These are phyloP conservation scores for Sebastes cheni DNA, from an alignment of 2,797 vertebrate species.

Conservation along the genomic window DNA sequence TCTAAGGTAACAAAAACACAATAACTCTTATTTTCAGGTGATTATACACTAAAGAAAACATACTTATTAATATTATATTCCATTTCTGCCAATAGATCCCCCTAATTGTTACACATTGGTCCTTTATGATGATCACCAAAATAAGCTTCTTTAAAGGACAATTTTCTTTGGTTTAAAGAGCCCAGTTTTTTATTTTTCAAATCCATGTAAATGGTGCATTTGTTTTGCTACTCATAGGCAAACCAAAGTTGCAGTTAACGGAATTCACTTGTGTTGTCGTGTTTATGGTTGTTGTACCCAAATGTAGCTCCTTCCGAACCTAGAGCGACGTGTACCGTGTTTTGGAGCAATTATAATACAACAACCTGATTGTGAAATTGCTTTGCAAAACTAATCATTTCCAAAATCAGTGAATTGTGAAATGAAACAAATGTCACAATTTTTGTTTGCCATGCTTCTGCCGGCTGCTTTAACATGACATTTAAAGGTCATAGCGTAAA, in stretches of 20 bases:
- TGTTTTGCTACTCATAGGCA: neutral
- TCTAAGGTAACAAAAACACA: no score
- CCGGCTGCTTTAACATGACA: neutral
- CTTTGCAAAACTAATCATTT: constrained; percentile 3
- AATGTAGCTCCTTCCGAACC: neutral
- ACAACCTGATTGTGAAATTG: neutral
- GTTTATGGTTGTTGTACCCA: neutral
- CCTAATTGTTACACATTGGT: no score
- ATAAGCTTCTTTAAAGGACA: no score
- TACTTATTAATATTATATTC: no score
- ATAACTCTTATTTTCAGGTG: no score
- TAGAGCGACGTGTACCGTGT: neutral
- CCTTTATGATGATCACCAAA: no score
- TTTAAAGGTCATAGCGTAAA: neutral
- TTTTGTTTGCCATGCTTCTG: neutral
- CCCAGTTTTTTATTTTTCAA: neutral
- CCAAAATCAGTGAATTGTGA: constrained; percentile 4
- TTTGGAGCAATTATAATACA: neutral
- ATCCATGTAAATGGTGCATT: neutral
- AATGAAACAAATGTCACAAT: constrained; percentile 21
- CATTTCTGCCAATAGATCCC: no score
- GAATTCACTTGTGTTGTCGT: neutral
- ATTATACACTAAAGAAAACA: no score
- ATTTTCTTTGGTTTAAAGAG: neutral
- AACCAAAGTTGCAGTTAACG: neutral